Evolutionary conservation across 2,113 vertebrate genomes (phyloP), one percentile per base, ranked within the genome.

Genomic region (Synodontis membranacea): DNA sequence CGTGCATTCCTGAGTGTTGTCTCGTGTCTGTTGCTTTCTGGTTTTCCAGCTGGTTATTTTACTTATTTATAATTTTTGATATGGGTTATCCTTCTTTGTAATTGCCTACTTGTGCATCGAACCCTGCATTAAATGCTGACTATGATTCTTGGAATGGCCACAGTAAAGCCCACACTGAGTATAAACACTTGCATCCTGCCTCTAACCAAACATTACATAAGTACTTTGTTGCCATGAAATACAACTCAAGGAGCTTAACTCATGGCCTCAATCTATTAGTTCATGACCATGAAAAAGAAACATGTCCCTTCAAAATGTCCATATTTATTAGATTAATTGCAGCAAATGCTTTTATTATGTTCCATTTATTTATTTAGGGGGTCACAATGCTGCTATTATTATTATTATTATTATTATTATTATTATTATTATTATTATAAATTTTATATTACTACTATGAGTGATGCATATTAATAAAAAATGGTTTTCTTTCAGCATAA

Each of bases 71-170:
- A n/a, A n/a, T 70, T 70, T 68, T 25, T 5, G 37, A 37, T 31
- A n/a, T 15, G 2, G 1, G 14, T 42, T 44, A 25, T 74, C 10
- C 21, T 39, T 70, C 19, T 44, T 42, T 25, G 9, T 74, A 15
- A 50, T 9, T 19, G 17, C 15, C 15, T 34, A 78, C n/a, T 52
- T 52, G 46, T 31, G 17, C 3, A 78, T 78, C 34, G 46, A 50
- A n/a, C n/a, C n/a, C n/a, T 21, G 11, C 25, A 46, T 75, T 46
- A 46, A 5, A 75, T 46, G 28, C 46, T 75, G 21, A 68, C 31
- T 72, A 42, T 70, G 62, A 37, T 68, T 74, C 25, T 76, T 76
- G 42, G 74, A 50, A 76, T 76, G 46, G 28, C 74, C 15, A 31
- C 5, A n/a, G 19, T 48, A 76, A 76, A n/a, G 44, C n/a, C 74